phyloP scores from a whole-genome alignment of 2,797 vertebrate species.

The Eulemur coronatus region DNA sequence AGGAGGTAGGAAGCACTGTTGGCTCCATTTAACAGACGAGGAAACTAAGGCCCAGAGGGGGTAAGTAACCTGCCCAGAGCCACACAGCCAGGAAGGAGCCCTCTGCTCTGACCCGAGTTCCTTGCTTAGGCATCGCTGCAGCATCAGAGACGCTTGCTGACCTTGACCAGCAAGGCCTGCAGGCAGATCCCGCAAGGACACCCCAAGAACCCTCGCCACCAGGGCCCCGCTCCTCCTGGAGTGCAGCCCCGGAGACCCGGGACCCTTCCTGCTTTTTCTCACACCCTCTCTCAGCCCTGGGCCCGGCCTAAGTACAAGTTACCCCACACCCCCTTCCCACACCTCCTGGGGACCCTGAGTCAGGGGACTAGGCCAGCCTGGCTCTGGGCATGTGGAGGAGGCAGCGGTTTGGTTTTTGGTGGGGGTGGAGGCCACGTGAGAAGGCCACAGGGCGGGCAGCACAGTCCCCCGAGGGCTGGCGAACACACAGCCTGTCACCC shows the following conservation, averaged over 20 bases:
- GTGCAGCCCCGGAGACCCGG: neutral
- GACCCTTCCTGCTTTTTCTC: neutral
- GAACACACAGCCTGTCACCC: too few relatives aligned
- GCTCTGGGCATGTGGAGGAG: too few relatives aligned
- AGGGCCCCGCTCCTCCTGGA: neutral
- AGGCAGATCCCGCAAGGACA: neutral
- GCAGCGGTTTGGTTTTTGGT: too few relatives aligned
- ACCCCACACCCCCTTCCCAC: neutral
- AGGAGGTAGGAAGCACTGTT: too few relatives aligned
- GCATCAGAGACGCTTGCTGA: neutral
- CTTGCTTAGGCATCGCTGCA: too few relatives aligned
- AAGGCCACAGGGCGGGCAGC: neutral
- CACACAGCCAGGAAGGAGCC: neutral
- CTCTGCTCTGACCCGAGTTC: too few relatives aligned
- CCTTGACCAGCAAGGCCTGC: accelerated
- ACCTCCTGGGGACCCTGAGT: neutral
- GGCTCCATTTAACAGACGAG: neutral
- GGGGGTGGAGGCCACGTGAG: neutral
- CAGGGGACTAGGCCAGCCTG: neutral
- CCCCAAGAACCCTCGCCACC: accelerated
- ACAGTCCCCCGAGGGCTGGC: neutral
- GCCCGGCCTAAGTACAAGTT: neutral
- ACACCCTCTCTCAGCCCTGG: neutral
- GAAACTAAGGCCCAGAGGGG: neutral
- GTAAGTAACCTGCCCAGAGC: neutral